phyloP scores from a whole-genome alignment of 1,140 invertebrate species.

The Tribolium castaneum region DNA sequence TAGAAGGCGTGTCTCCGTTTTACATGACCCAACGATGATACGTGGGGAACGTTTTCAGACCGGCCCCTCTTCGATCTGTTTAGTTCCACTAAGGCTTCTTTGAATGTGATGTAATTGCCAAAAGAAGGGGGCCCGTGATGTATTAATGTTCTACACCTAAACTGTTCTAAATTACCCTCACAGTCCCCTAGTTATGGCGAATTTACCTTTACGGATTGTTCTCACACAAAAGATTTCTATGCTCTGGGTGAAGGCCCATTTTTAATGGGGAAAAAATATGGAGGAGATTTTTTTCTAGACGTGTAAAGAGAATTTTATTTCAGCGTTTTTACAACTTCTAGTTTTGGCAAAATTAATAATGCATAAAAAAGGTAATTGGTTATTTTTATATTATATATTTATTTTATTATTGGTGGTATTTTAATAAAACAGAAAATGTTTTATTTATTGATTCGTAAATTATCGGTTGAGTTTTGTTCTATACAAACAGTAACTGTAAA shows the following conservation, averaged over 20 bases:
- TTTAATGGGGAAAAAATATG: background rate
- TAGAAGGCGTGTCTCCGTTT: constrained; percentile 14
- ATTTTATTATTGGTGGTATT: too few relatives aligned
- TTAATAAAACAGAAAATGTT: too few relatives aligned
- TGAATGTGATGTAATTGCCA: constrained; percentile 27
- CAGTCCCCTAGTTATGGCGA: constrained; percentile 9
- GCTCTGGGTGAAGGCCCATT: background rate
- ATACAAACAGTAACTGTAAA: too few relatives aligned
- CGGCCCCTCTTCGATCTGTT: constrained; percentile 20
- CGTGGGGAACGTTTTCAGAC: constrained; percentile 22
- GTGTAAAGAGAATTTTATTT: too few relatives aligned
- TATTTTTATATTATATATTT: too few relatives aligned
- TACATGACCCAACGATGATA: constrained; percentile 1
- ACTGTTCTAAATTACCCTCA: constrained; percentile 15
- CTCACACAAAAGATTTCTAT: background rate
- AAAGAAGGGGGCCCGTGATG: constrained; percentile 22
- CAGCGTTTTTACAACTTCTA: too few relatives aligned
- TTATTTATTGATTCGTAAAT: too few relatives aligned
- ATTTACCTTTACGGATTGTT: background rate
- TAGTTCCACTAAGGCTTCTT: constrained; percentile 22
- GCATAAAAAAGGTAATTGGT: too few relatives aligned
- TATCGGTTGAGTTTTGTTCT: too few relatives aligned
- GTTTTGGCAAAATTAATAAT: too few relatives aligned
- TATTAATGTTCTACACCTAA: constrained; percentile 27
- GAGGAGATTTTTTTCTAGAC: too few relatives aligned